Evolutionary conservation across 1,140 invertebrate genomes (phyloP).

Genomic region (Euwallacea similis): DNA sequence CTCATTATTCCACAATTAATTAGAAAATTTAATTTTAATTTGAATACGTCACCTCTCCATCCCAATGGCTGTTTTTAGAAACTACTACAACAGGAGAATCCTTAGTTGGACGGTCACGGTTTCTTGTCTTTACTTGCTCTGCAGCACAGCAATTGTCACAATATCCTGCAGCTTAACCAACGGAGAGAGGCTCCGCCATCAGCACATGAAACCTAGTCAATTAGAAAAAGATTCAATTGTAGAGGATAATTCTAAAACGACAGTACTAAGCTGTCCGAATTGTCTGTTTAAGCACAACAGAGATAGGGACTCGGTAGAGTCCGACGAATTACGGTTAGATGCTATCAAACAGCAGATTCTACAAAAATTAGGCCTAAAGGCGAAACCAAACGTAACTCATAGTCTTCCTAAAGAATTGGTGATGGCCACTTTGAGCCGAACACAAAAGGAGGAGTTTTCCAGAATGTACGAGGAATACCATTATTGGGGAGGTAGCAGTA

Average conservation of each 20-base stretch:
- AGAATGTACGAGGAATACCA: conserved; percentile 44
- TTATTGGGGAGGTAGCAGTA: conserved; percentile 45
- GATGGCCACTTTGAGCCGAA: conserved; percentile 68
- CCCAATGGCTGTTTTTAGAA: conserved; percentile 44
- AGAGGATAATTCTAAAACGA: conserved; percentile 42
- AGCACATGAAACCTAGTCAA: conserved; percentile 39
- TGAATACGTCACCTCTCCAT: conserved; percentile 9
- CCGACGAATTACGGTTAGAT: conserved; percentile 67
- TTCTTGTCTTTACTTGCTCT: conserved; percentile 44
- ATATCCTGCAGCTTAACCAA: conserved; percentile 37
- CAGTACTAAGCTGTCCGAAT: conserved; percentile 47
- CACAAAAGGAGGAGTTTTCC: conserved; percentile 50
- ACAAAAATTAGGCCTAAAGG: conserved; percentile 69
- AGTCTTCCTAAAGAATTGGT: conserved; percentile 68
- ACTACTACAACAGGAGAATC: conserved; percentile 43
- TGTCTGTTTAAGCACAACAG: conserved; percentile 48
- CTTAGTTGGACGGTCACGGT: conserved; percentile 40
- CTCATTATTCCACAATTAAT: not conserved
- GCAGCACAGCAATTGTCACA: conserved; percentile 42
- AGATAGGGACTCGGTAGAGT: conserved; percentile 50
- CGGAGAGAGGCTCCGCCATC: conserved; percentile 43
- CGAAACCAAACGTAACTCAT: conserved; percentile 70
- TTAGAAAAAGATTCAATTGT: conserved; percentile 38
- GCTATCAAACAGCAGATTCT: conserved; percentile 78
- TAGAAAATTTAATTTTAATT: conserved; percentile 25